A percentile compares a stretch with the other conserved stretches of the same genome.
Evolutionary conservation across 1,140 invertebrate genomes (phyloP).

Genomic region (Micrasema longulum): DNA sequence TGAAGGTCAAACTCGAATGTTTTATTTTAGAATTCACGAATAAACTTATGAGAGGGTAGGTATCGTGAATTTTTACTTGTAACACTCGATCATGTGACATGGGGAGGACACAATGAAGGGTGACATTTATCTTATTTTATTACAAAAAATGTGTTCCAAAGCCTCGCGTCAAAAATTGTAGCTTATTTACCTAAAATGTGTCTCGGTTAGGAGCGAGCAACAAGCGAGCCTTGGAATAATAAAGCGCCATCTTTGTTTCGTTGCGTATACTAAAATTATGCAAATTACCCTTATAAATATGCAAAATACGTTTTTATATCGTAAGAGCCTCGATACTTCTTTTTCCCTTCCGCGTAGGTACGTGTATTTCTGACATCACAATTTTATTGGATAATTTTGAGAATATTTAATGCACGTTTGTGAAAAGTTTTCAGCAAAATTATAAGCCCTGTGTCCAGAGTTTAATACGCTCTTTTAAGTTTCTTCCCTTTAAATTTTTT

Average conservation of each 20-base stretch:
- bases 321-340: conserved; percentile 1
- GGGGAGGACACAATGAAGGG: conserved; percentile 8
- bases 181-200: conserved; percentile 32
- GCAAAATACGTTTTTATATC: conserved; percentile 17
- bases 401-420: conserved; percentile 1
- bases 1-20: too few species aligned
- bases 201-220: conserved; percentile 12
- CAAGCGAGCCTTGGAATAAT: conserved; percentile 33
- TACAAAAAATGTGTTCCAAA: conserved; percentile 25
- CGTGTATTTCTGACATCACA: too few species aligned
- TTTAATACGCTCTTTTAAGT: too few species aligned
- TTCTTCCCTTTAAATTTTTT: too few species aligned
- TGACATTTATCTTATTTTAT: conserved; percentile 23
- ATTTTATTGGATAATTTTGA: conserved; percentile 18
- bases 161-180: conserved; percentile 25
- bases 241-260: conserved; percentile 33
- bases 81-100: background rate
- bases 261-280: conserved; percentile 31
- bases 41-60: too few species aligned
- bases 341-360: background rate
- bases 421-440: too few species aligned
- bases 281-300: conserved; percentile 30
- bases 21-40: too few species aligned
- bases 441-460: too few species aligned
- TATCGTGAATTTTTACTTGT: background rate